Evolutionary conservation across 2,797 vertebrate species (phyloP).

Genomic region (Diplodus sargus): DNA sequence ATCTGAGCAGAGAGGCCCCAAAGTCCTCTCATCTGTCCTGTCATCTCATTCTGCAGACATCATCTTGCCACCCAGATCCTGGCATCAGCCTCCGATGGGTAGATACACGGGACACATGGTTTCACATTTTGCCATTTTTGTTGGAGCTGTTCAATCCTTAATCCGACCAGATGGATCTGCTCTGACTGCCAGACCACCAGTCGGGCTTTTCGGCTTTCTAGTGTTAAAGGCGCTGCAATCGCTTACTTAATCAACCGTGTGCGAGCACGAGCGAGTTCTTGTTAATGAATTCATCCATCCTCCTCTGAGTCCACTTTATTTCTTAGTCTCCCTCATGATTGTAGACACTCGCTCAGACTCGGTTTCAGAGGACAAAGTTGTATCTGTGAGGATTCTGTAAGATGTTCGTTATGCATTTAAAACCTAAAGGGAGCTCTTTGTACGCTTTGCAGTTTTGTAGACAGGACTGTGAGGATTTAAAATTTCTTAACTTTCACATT

Average conservation of each 20-base stretch:
- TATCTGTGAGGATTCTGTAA: not conserved
- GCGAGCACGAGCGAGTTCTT: conserved; percentile 19
- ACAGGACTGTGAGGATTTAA: not conserved
- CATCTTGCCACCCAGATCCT: conserved; percentile 56
- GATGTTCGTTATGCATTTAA: conserved; percentile 6
- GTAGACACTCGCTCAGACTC: conserved; percentile 16
- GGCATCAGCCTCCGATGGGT: conserved; percentile 41
- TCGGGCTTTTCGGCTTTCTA: conserved; percentile 35
- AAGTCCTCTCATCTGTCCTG: conserved; percentile 58
- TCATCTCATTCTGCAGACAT: conserved; percentile 53
- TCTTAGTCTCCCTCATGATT: conserved; percentile 12
- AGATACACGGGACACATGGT: conserved; percentile 53
- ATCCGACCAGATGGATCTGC: conserved; percentile 65
- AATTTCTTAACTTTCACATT: too few relatives aligned
- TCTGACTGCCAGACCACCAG: conserved; percentile 61
- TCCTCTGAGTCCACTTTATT: conserved; percentile 45
- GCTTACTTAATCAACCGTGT: conserved; percentile 48
- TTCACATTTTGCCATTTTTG: conserved; percentile 50
- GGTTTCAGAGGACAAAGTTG: conserved; percentile 2
- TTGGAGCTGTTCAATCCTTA: conserved; percentile 59
- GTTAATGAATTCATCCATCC: conserved; percentile 66
- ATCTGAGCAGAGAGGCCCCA: conserved; percentile 21
- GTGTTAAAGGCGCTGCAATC: conserved; percentile 56
- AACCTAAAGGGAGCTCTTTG: not conserved
- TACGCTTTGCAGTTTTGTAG: not conserved